phyloP scores from a whole-genome alignment of 2,113 vertebrate species.

The Trematomus loennbergii region DNA sequence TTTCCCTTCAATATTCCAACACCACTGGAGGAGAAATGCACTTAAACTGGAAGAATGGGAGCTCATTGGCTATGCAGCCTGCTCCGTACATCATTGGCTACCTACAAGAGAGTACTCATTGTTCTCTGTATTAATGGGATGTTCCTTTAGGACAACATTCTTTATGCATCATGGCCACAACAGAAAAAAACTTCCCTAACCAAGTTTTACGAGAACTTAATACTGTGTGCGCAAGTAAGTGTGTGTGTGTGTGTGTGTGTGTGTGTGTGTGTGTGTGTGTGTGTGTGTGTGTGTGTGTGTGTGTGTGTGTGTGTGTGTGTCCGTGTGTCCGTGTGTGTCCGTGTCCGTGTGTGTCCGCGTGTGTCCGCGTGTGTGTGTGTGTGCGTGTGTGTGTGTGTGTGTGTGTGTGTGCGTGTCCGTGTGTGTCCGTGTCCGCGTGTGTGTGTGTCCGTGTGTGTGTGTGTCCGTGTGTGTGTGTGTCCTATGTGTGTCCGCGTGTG shows the following conservation, averaged over 20 bases:
- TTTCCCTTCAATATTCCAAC: conserved; percentile 61
- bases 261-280: too few species aligned
- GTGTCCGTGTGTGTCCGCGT: too few species aligned
- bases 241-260: conserved; percentile 11
- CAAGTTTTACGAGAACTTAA: conserved; percentile 43
- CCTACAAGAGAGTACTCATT: conserved; percentile 32
- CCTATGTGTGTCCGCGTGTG: too few species aligned
- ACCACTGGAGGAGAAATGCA: conserved; percentile 70
- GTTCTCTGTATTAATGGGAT: conserved; percentile 60
- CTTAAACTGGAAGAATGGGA: conserved; percentile 58
- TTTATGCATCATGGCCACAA: conserved; percentile 50
- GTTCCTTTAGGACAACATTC: conserved; percentile 59
- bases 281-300: too few species aligned
- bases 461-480: too few species aligned
- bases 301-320: too few species aligned
- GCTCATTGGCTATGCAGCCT: conserved; percentile 63
- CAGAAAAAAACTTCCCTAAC: conserved; percentile 38
- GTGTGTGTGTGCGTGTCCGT: background rate
- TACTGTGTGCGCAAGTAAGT: conserved; percentile 31
- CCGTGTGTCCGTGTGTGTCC: too few species aligned
- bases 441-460: too few species aligned
- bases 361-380: too few species aligned
- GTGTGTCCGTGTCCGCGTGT: too few species aligned
- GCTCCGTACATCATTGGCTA: conserved; percentile 50
- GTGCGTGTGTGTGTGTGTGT: background rate